These are phyloP conservation scores for Drosophila rhopaloa DNA, from an alignment of 1,140 invertebrate species.

Conservation along the genomic window DNA sequence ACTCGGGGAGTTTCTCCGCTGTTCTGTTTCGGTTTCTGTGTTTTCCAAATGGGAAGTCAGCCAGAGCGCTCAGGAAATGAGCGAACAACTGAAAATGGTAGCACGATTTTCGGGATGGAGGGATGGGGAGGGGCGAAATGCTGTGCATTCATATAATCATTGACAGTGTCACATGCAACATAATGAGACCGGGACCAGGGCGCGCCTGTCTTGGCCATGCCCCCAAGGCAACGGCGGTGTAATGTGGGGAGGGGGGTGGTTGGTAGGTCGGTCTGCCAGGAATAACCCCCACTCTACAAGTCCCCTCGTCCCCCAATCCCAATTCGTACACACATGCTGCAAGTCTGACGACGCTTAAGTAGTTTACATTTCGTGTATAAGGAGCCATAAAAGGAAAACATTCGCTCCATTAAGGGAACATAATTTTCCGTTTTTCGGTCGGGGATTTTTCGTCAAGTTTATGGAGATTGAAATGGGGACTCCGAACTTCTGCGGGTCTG, in stretches of 20 bases:
- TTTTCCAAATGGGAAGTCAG: constrained; percentile 28
- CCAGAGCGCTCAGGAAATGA: constrained; percentile 43
- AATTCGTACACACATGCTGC: constrained; percentile 46
- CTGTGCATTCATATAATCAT: constrained; percentile 74
- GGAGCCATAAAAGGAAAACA: constrained; percentile 80
- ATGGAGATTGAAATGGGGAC: constrained; percentile 76
- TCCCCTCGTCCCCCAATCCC: neutral
- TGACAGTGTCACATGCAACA: constrained; percentile 84
- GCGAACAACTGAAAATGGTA: constrained; percentile 48
- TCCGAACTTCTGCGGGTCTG: constrained; percentile 48
- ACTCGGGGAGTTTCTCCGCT: constrained; percentile 41
- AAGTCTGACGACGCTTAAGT: constrained; percentile 73
- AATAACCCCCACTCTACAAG: constrained; percentile 4
- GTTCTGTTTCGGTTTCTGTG: constrained; percentile 10
- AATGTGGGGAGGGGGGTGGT: neutral
- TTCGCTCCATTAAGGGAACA: constrained; percentile 84
- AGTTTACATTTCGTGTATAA: constrained; percentile 81
- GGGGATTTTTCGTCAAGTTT: constrained; percentile 79
- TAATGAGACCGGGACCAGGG: constrained; percentile 78
- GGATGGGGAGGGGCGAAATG: constrained; percentile 9
- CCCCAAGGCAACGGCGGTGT: constrained; percentile 33
- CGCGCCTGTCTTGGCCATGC: constrained; percentile 54
- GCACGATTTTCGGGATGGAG: constrained; percentile 12
- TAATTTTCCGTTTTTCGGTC: constrained; percentile 78
- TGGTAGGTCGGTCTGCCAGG: neutral